A percentile compares a stretch with the other conserved stretches of the same genome.
phyloP scores from a whole-genome alignment of 2,888 invertebrate species.

The Agonopterix heracliana region DNA sequence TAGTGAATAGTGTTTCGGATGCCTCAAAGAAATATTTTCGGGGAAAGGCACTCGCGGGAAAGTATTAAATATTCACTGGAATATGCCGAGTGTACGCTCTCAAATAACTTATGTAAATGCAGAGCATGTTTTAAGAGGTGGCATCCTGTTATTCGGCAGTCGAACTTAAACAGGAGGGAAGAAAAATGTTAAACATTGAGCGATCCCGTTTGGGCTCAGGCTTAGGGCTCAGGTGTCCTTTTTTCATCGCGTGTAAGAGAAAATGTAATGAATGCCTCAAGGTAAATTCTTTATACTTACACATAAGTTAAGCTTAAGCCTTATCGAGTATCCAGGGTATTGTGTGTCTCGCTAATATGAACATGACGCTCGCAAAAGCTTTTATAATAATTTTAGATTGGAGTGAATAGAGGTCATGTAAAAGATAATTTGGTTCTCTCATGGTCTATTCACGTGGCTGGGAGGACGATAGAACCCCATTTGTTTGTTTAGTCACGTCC shows the following conservation, averaged over 20 bases:
- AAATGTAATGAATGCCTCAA: conserved; percentile 38
- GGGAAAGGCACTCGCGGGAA: conserved; percentile 28
- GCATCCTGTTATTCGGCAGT: conserved; percentile 24
- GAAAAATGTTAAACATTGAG: conserved; percentile 17
- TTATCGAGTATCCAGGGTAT: not conserved
- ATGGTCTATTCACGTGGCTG: conserved; percentile 38
- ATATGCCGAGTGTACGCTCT: conserved; percentile 42
- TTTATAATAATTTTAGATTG: too few relatives aligned
- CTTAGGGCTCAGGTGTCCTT: conserved; percentile 45
- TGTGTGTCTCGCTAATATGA: too few relatives aligned
- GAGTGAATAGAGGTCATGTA: conserved; percentile 10
- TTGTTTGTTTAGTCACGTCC: conserved; percentile 45
- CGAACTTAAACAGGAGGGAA: conserved; percentile 20
- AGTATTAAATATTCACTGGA: conserved; percentile 51
- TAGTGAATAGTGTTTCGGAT: conserved; percentile 48
- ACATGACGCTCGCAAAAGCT: too few relatives aligned
- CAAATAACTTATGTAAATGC: conserved; percentile 56
- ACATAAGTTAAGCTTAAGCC: not conserved
- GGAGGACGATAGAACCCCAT: conserved; percentile 18
- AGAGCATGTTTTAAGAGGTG: conserved; percentile 39
- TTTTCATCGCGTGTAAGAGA: conserved; percentile 30
- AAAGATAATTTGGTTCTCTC: conserved; percentile 35
- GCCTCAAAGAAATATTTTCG: conserved; percentile 49
- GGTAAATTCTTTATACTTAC: conserved; percentile 16
- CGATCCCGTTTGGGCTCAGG: conserved; percentile 29